Percentiles rank a stretch among this genome's conserved stretches.
Conservation (phyloP, 2,113 vertebrate genomes). For the Phoxinus phoxinus region DNA sequence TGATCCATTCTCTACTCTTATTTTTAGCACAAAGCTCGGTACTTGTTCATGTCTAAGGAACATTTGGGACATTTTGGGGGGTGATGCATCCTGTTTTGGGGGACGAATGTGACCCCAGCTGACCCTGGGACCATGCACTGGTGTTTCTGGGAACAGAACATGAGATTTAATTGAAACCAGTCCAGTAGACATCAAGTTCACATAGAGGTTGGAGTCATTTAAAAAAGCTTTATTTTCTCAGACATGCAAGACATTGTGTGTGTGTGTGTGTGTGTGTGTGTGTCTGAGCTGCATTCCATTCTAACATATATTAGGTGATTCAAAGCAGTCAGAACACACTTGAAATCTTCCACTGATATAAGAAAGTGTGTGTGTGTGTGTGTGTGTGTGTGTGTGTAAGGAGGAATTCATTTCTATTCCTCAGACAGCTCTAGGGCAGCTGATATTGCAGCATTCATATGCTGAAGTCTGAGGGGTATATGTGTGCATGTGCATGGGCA, state of each 20-base stretch:
- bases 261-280: constrained; percentile 13
- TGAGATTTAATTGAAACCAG: constrained; percentile 47
- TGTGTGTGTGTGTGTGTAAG: background rate
- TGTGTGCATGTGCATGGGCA: background rate
- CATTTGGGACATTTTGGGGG: constrained; percentile 39
- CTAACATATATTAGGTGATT: constrained; percentile 4
- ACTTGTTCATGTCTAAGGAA: constrained; percentile 42
- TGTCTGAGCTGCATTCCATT: background rate
- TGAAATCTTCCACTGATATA: background rate
- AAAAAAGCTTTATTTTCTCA: constrained; percentile 21
- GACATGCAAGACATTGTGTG: background rate
- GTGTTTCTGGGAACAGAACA: constrained; percentile 44
- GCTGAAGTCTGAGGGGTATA: background rate
- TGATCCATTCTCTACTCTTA: constrained; percentile 50
- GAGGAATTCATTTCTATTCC: constrained; percentile 1
- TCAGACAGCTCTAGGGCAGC: constrained; percentile 9
- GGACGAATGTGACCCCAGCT: constrained; percentile 35
- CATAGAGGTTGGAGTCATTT: constrained; percentile 16
- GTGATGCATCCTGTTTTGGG: constrained; percentile 57
- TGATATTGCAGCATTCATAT: constrained; percentile 25
- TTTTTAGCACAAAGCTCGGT: constrained; percentile 55
- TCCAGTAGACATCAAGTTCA: constrained; percentile 28
- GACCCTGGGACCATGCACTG: constrained; percentile 18
- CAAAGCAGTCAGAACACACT: background rate
- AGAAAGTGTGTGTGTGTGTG: background rate